Evolutionary conservation across 2,888 invertebrate species (phyloP), one percentile per base, ranked within the genome.

Genomic region (Parochlus steinenii): DNA sequence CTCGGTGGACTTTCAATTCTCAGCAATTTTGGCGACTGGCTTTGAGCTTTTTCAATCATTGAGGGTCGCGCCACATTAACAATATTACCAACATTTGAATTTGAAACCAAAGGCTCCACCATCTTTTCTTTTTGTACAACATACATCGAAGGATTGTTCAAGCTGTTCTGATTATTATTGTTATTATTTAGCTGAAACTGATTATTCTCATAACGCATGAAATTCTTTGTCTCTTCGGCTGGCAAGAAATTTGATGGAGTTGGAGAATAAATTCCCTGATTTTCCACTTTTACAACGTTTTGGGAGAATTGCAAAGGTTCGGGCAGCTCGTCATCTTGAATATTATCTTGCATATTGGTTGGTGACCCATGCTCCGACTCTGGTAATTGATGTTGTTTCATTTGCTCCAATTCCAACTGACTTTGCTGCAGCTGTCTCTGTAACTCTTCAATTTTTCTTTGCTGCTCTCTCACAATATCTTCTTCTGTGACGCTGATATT

Each of bases 361-460:
- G 29, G 4, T 6, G 5, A 5, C 8, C 16, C 7, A 4, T 18
- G 6, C 20, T 20, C 6, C 6, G 4, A 11, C 24, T 22, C 17
- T 45, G 42, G 41, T 33, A n/a, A 69, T 40, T 74, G 65, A 40
- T 69, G 70, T 43, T 73, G 65, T n/a, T 58, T 50, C 40, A 71
- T 69, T 42, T 72, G 73, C 47, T 80, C 75, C 42, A 82, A 53
- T 50, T 82, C 80, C 45, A 77, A 70, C 41, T 83, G 76, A 2
- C 80, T 81, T 43, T 76, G 71, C 40, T 78, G 76, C 44, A 85
- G 52, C 49, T 85, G 81, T 3, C 85, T 62, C 53, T 89, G 83
- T 29, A 90, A 62, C 49, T 87, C 85, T 49, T 86, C 82, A 45
- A 92, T 92, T 55, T 81, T 78, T 35, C 81, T 71, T 48, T 79